phyloP scores from a whole-genome alignment of 2,113 vertebrate species.

The Elachura formosa region DNA sequence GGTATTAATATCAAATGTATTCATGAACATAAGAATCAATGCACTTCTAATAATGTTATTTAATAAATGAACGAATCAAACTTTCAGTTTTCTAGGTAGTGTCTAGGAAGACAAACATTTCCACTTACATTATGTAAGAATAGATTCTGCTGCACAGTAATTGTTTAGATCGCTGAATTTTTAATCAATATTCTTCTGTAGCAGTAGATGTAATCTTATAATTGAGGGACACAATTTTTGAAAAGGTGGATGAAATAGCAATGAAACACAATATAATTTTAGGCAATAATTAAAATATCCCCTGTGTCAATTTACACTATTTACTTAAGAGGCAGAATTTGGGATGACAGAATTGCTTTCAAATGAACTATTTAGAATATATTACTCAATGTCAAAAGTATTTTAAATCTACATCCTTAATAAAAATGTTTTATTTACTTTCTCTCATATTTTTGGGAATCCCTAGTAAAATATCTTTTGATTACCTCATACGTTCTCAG shows the following conservation, averaged over 20 bases:
- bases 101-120: not conserved
- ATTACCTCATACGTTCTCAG: not conserved
- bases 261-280: not conserved
- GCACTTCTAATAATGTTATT: not conserved
- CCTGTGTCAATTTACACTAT: not conserved
- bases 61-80: not conserved
- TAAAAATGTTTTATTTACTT: not conserved
- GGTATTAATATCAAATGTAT: not conserved
- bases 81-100: not conserved
- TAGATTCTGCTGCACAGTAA: not conserved
- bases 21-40: not conserved
- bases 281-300: not conserved
- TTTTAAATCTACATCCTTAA: not conserved
- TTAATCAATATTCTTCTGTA: not conserved
- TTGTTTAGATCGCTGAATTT: not conserved
- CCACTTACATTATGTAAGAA: not conserved
- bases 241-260: not conserved
- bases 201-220: not conserved
- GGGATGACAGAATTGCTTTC: not conserved
- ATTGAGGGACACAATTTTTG: not conserved
- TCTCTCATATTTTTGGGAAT: not conserved
- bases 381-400: not conserved
- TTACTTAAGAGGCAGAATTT: not conserved
- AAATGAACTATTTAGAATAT: not conserved
- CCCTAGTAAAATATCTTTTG: not conserved